A percentile compares a stretch with the other conserved stretches of the same genome.
Conservation (phyloP, 2,888 invertebrate genomes). For the Drosophila borealis region DNA sequence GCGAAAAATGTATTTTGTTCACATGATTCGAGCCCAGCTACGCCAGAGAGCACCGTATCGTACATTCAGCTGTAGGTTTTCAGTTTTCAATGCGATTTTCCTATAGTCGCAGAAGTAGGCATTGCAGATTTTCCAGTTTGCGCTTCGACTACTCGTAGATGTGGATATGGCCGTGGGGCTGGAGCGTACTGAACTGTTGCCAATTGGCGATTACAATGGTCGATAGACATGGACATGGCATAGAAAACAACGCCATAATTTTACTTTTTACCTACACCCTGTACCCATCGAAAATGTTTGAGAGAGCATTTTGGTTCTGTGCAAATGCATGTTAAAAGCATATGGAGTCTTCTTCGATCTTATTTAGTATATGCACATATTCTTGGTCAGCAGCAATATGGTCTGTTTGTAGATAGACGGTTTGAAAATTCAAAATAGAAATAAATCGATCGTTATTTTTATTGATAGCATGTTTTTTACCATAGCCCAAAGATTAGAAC, state of each 20-base stretch:
- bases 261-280: constrained; percentile 19
- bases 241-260: constrained; percentile 52
- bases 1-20: constrained; percentile 21
- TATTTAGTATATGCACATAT: no score
- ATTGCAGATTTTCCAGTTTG: constrained; percentile 16
- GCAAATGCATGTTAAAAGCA: neutral
- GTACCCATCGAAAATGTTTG: neutral
- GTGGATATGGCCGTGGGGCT: constrained; percentile 31
- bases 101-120: constrained; percentile 13
- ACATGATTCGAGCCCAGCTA: constrained; percentile 26
- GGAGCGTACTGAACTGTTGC: constrained; percentile 45
- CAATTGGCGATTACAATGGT: constrained; percentile 50
- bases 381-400: no score
- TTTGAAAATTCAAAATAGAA: no score
- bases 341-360: no score
- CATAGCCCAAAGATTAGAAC: no score
- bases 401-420: no score
- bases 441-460: no score
- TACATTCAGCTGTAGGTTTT: constrained; percentile 19
- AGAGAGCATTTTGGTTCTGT: neutral
- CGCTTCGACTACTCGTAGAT: constrained; percentile 19
- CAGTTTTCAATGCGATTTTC: constrained; percentile 17
- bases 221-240: constrained; percentile 51
- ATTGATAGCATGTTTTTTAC: no score
- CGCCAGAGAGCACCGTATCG: constrained; percentile 9